Percentiles rank a stretch among this genome's conserved stretches.
phyloP scores from a whole-genome alignment of 1,140 invertebrate genomes.

The Heliconius melpomene region DNA sequence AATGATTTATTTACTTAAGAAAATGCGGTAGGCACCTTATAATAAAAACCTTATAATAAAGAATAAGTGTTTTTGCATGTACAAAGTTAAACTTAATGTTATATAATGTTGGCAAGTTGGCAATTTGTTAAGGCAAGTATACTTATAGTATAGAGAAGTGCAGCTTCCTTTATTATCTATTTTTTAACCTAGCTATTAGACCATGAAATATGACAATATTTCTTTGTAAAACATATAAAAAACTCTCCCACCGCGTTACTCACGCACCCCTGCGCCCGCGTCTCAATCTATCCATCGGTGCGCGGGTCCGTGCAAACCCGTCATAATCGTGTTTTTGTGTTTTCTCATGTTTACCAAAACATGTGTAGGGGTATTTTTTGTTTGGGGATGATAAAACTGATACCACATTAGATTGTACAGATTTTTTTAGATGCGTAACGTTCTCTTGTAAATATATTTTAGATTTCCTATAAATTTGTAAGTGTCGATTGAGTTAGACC shows the following conservation, averaged over 20 bases:
- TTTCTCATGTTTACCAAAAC: slow-evolving; percentile 32
- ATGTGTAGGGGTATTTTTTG: slow-evolving; percentile 9
- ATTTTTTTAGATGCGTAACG: too few relatives aligned
- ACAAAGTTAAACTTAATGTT: too few relatives aligned
- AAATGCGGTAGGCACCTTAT: background rate
- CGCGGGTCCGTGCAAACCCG: slow-evolving; percentile 22
- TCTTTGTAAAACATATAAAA: slow-evolving; percentile 18
- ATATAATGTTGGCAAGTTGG: too few relatives aligned
- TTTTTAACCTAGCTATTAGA: background rate
- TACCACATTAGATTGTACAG: too few relatives aligned
- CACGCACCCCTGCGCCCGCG: slow-evolving; percentile 17
- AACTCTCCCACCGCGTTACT: slow-evolving; percentile 24
- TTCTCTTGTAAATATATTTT: too few relatives aligned
- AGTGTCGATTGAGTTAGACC: too few relatives aligned
- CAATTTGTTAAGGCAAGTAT: background rate
- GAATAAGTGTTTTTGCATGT: background rate
- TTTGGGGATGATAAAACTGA: background rate
- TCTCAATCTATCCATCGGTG: slow-evolving; percentile 30
- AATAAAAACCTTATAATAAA: too few relatives aligned
- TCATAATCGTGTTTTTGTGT: slow-evolving; percentile 37
- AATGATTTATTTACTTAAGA: background rate
- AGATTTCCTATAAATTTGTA: too few relatives aligned
- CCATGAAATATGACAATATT: slow-evolving; percentile 28
- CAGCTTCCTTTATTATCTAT: background rate
- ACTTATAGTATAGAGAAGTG: background rate